Evolutionary conservation across 2,888 invertebrate genomes (phyloP).

Genomic region (Diarsia dahlii): DNA sequence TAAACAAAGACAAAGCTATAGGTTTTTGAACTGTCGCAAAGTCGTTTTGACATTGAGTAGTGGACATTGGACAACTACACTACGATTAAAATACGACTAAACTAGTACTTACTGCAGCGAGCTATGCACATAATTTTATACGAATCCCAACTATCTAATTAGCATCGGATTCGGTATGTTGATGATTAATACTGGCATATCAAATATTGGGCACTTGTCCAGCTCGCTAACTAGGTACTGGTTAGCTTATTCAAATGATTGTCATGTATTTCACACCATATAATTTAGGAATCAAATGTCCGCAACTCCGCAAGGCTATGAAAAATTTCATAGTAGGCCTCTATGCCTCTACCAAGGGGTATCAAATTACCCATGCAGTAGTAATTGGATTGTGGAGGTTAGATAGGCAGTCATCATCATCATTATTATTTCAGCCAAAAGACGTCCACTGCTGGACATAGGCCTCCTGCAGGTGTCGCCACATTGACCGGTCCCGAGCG

Average conservation of each 20-base stretch:
- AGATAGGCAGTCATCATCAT: no score
- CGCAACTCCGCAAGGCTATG: no score
- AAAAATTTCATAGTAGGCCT: background rate
- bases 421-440: no score
- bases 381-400: no score
- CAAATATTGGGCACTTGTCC: slow-evolving; percentile 41
- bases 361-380: no score
- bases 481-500: no score
- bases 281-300: background rate
- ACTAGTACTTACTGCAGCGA: background rate
- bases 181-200: slow-evolving; percentile 21
- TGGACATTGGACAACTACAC: no score
- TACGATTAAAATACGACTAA: no score
- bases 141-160: slow-evolving; percentile 26
- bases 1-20: background rate
- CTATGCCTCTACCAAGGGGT: no score
- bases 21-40: background rate
- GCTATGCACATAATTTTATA: slow-evolving; percentile 8
- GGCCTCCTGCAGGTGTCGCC: no score
- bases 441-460: no score
- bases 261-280: background rate
- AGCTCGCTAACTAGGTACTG: slow-evolving; percentile 11
- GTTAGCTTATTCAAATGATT: background rate
- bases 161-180: slow-evolving; percentile 9
- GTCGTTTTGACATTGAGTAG: background rate